Percentiles rank a stretch among this genome's conserved stretches.
phyloP scores from a whole-genome alignment of 2,797 vertebrate species.

The Urophycis tenuis region DNA sequence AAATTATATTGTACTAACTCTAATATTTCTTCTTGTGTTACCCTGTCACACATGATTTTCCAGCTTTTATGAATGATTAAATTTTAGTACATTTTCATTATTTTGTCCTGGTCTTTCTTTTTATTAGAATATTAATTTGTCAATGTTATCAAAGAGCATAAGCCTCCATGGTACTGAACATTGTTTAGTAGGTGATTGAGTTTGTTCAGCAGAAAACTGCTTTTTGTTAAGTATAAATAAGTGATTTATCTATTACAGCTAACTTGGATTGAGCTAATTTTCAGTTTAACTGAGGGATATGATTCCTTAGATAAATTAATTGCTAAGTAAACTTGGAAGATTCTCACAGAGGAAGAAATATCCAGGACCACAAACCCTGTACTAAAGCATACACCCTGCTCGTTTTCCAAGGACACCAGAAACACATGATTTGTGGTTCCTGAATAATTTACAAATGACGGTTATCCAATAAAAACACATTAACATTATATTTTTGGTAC shows the following conservation, averaged over 20 bases:
- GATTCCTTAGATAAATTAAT: neutral
- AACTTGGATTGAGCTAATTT: neutral
- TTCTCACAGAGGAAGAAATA: neutral
- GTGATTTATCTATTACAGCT: neutral
- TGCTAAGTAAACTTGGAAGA: neutral
- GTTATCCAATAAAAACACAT: neutral
- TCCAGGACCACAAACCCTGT: neutral
- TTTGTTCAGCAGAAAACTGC: neutral
- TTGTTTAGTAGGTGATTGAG: neutral
- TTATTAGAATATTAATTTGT: neutral
- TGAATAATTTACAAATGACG: neutral
- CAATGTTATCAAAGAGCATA: neutral
- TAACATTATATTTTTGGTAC: neutral
- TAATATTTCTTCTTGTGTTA: slow-evolving; percentile 94
- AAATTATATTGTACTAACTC: slow-evolving; percentile 97
- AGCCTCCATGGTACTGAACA: neutral
- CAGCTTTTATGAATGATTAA: slow-evolving; percentile 99
- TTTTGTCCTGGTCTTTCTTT: slow-evolving; percentile 61
- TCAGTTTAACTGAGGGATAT: neutral
- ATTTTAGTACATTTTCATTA: slow-evolving; percentile 99
- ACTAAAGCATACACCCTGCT: neutral
- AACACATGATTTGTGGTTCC: neutral
- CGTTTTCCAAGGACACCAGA: neutral
- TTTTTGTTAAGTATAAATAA: neutral
- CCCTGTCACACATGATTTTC: slow-evolving; percentile 92